A percentile compares a stretch with the other conserved stretches of the same genome.
These are phyloP conservation scores for Tiphia femorata DNA, from an alignment of 2,888 invertebrate genomes.

Conservation along the genomic window DNA sequence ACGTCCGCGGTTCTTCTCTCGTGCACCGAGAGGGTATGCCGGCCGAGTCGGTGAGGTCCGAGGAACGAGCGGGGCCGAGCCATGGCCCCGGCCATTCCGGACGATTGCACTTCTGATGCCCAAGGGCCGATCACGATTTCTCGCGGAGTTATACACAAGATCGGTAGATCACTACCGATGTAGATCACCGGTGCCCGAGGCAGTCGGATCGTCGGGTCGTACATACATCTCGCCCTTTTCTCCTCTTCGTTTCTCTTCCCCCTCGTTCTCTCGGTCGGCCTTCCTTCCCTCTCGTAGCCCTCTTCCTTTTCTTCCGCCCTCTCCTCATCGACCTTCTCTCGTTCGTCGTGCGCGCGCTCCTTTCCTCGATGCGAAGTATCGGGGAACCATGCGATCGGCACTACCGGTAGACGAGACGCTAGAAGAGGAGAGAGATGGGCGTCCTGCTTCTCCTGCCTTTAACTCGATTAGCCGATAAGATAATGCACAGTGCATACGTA, in stretches of 20 bases:
- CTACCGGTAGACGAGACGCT: no score
- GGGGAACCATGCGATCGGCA: background rate
- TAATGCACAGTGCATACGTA: slow-evolving; percentile 36
- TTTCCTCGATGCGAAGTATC: background rate
- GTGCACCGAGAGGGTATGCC: slow-evolving; percentile 9
- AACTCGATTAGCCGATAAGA: slow-evolving; percentile 44
- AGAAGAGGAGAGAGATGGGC: no score
- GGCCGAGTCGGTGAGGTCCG: slow-evolving; percentile 28
- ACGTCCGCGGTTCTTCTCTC: slow-evolving; percentile 17
- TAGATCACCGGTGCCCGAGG: slow-evolving; percentile 55
- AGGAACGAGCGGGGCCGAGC: slow-evolving; percentile 19
- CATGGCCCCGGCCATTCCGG: slow-evolving; percentile 44
- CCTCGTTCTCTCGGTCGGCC: slow-evolving; percentile 3
- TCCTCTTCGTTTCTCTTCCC: slow-evolving; percentile 1
- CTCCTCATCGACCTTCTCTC: background rate
- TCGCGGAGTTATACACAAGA: slow-evolving; percentile 51
- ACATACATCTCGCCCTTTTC: slow-evolving; percentile 43
- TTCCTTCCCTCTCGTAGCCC: background rate
- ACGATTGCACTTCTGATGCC: slow-evolving; percentile 55
- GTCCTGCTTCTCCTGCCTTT: background rate
- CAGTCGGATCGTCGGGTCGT: slow-evolving; percentile 43
- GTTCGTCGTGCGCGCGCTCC: background rate
- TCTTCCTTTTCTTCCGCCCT: slow-evolving; percentile 16
- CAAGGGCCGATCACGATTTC: slow-evolving; percentile 63
- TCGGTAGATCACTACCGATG: slow-evolving; percentile 63